Percentiles rank a stretch among this genome's conserved stretches.
Conservation (phyloP, 2,797 vertebrate species). For the Sarcoramphus papa region DNA sequence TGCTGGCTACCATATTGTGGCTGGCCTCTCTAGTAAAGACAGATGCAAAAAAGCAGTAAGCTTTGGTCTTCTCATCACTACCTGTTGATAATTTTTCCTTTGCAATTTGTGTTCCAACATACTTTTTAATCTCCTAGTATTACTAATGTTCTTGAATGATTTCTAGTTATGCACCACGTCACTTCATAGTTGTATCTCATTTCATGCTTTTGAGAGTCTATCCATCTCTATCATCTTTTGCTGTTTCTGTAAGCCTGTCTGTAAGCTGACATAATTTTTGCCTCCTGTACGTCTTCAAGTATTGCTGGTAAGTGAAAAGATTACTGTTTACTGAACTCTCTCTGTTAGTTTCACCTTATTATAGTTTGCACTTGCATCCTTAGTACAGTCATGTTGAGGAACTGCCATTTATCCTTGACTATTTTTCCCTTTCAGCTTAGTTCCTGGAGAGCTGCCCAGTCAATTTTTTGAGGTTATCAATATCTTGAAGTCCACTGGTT, state of each 20-base stretch:
- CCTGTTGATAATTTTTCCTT: background rate
- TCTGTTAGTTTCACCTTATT: background rate
- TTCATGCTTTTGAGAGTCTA: background rate
- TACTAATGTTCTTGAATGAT: background rate
- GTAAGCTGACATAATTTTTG: background rate
- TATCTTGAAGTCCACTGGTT: background rate
- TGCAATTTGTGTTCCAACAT: background rate
- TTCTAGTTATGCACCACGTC: background rate
- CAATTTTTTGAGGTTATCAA: background rate
- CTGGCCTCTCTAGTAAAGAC: background rate
- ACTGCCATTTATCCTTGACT: background rate
- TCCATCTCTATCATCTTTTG: background rate
- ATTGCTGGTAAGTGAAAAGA: background rate
- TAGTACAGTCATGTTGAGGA: background rate
- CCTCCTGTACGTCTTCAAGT: background rate
- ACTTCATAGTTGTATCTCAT: background rate
- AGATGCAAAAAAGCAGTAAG: background rate
- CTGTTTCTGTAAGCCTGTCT: background rate
- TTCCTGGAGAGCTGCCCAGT: background rate
- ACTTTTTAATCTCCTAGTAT: background rate
- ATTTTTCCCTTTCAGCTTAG: background rate
- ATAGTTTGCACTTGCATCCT: background rate
- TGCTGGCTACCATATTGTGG: background rate
- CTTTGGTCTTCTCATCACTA: background rate
- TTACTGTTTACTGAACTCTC: background rate